phyloP scores from a whole-genome alignment of 2,797 vertebrate species.

The Chanos chanos region DNA sequence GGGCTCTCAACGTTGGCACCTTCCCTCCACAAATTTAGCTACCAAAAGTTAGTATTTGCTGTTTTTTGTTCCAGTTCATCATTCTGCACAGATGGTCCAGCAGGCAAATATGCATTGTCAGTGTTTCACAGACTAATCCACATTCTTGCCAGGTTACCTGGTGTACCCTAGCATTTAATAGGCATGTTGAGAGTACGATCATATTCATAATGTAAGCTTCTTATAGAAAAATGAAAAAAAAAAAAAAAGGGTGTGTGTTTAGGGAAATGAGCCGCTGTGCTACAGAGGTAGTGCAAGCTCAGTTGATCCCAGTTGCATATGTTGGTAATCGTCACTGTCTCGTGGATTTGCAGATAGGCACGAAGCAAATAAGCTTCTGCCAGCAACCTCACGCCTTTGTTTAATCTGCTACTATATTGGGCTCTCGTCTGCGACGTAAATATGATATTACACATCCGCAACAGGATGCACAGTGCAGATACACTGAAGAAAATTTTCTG shows the following conservation, averaged over 20 bases:
- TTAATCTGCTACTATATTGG: slow-evolving; percentile 67
- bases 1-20: too few relatives aligned
- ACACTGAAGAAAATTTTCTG: slow-evolving; percentile 58
- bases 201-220: slow-evolving; percentile 46
- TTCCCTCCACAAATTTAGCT: too few relatives aligned
- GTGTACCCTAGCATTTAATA: slow-evolving; percentile 50
- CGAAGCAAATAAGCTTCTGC: slow-evolving; percentile 65
- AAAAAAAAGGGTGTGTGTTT: slow-evolving; percentile 64
- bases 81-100: slow-evolving; percentile 41
- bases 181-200: slow-evolving; percentile 48
- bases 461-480: slow-evolving; percentile 59
- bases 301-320: slow-evolving; percentile 68
- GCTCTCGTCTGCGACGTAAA: slow-evolving; percentile 56
- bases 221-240: slow-evolving; percentile 50
- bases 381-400: slow-evolving; percentile 64
- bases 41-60: neutral
- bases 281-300: slow-evolving; percentile 56
- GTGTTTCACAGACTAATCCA: slow-evolving; percentile 41
- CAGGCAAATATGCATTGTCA: slow-evolving; percentile 33
- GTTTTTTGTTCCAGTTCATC: slow-evolving; percentile 12
- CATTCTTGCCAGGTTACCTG: slow-evolving; percentile 37
- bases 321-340: slow-evolving; percentile 67
- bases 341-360: slow-evolving; percentile 70
- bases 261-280: slow-evolving; percentile 62
- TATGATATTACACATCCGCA: slow-evolving; percentile 57